A percentile compares a stretch with the other conserved stretches of the same genome.
Conservation (phyloP, 2,797 vertebrate species). For the Hipposideros larvatus region DNA sequence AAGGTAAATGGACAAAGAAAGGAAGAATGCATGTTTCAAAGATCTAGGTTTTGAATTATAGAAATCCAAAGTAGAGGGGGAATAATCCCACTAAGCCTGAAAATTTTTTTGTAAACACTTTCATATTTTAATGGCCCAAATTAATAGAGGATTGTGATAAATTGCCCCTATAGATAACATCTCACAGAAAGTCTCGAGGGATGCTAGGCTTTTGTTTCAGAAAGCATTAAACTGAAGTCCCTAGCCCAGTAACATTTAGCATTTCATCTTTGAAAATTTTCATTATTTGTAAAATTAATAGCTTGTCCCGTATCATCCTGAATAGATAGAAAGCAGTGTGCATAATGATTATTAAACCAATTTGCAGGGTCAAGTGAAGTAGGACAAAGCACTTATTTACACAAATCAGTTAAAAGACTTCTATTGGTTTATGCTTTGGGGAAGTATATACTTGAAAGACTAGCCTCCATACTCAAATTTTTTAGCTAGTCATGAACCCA, state of each 20-base stretch:
- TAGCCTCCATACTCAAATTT: not conserved
- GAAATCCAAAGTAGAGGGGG: not conserved
- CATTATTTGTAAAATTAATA: not conserved
- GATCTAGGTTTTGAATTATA: slow-evolving; percentile 20
- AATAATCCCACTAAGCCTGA: not conserved
- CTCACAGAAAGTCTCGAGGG: not conserved
- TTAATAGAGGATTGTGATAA: slow-evolving; percentile 17
- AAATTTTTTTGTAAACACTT: not conserved
- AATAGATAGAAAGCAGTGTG: not conserved
- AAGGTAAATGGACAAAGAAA: not conserved
- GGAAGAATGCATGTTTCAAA: slow-evolving; percentile 5
- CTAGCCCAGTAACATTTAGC: not conserved
- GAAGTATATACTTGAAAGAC: not conserved
- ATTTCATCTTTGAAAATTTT: slow-evolving; percentile 54
- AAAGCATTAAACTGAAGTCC: not conserved
- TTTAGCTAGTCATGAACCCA: not conserved
- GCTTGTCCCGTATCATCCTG: not conserved
- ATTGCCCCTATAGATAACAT: not conserved
- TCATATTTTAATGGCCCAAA: not conserved
- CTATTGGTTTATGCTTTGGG: not conserved
- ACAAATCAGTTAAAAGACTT: not conserved
- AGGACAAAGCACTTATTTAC: not conserved
- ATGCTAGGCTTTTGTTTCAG: not conserved
- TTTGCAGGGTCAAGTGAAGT: not conserved
- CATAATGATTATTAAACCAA: not conserved